Evolutionary conservation across 2,113 vertebrate genomes (phyloP), one percentile per base, ranked within the genome.

Genomic region (Nettapus auritus): DNA sequence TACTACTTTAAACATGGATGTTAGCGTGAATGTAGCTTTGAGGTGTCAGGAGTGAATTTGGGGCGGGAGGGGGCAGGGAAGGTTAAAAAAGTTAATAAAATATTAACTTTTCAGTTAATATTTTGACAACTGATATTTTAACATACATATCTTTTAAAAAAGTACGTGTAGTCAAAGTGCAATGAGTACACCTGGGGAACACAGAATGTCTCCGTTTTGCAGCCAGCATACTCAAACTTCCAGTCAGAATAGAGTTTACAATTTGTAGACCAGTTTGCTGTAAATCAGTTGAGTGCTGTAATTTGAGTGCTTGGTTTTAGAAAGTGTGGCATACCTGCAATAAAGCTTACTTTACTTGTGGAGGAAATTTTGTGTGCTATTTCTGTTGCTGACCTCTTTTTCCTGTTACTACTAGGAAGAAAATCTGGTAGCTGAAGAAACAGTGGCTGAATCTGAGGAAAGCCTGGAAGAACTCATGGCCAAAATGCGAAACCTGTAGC

Each of bases 381-480:
- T 90, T 57, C 62, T 70, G 8, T 82, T 82, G 11, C 28, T 66
- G 64, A 67, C 31, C 80, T 67, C 94, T 85, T 73, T 11, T 60
- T 83, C 74, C 13, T 82, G n/a, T 88, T 94, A n/a, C 62, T 90
- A 67, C 85, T 64, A 98, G 98, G 96, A 96, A 78, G 95, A 97
- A 19, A 95, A 96, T 40, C 69, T 84, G 67, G 5, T 74, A 69
- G 64, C 82, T 33, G 98, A 97, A 9, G 98, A 98, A 29, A 96
- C 96, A 0, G 98, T 99, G 67, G 97, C 97, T 44, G 99, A 99
- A 34, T 98, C 98, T 4, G 98, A 99, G 25, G 98, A 99, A 97
- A 99, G 99, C 96, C 97, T 99, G 69, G 99, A 99, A 89, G 99
- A 99, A 66, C 98, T 99, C 89, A 99, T 99, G 99, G 98, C 99